These are phyloP conservation scores for Odontamblyopus rebecca DNA, from an alignment of 2,797 vertebrate genomes.

Conservation along the genomic window DNA sequence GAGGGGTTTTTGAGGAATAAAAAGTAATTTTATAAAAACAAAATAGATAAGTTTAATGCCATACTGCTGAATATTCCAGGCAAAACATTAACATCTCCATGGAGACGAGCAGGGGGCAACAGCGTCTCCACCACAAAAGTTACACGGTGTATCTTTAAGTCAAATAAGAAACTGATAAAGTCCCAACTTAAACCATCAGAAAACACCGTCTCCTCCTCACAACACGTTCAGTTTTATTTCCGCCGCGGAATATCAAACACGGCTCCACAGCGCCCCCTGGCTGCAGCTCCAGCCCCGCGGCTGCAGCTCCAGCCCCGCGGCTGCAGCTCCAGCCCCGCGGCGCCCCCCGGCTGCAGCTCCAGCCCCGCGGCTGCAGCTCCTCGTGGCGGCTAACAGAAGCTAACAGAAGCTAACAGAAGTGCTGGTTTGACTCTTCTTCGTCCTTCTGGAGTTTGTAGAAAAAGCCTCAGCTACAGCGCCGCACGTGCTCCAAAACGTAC, in stretches of 20 bases:
- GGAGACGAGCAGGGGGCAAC: too few relatives aligned
- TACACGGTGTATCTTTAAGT: too few relatives aligned
- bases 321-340: neutral
- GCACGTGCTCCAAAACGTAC: constrained; percentile 94
- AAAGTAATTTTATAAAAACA: too few relatives aligned
- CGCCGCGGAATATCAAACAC: too few relatives aligned
- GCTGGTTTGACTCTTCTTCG: constrained; percentile 55
- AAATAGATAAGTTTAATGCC: too few relatives aligned
- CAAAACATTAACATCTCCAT: too few relatives aligned
- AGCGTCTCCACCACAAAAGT: too few relatives aligned
- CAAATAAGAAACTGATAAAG: constrained; percentile 15
- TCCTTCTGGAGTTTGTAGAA: constrained; percentile 19
- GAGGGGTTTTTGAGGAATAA: too few relatives aligned
- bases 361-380: neutral
- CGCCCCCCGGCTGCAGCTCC: too few relatives aligned
- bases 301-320: neutral
- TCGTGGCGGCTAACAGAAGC: neutral
- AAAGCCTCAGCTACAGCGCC: constrained; percentile 90
- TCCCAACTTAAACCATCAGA: constrained; percentile 57
- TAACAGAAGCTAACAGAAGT: constrained; percentile 36
- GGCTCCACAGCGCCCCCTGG: neutral
- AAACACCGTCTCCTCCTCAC: constrained; percentile 24
- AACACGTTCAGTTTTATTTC: too few relatives aligned
- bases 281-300: neutral
- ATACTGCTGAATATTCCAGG: too few relatives aligned